Evolutionary conservation across 2,797 vertebrate genomes (phyloP), one percentile per base, ranked within the genome.

Genomic region (Varecia variegata): DNA sequence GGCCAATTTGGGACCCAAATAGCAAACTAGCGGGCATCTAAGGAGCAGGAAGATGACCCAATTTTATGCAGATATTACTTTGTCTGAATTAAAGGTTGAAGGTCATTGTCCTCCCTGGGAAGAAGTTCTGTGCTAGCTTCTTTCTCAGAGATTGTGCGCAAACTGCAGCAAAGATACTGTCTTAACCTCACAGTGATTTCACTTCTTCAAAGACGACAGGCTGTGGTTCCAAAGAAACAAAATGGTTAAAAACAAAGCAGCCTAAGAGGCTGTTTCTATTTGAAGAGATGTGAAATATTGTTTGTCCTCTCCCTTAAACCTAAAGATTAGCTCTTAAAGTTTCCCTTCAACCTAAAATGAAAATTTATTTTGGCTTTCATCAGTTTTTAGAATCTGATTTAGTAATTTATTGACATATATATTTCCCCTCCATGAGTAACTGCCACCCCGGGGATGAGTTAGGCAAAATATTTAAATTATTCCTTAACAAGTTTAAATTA

Each of bases 401-500:
- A 74, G 7, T 45, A 58, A 8, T n/a, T 65, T 65, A 65, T n/a
- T 65, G 62, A 35, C 12, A 85, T 70, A 58, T 23, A 47, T 67
- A 21, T 27, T 20, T 77, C 17, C 12, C 45, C 21, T 56, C 76
- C 23, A 79, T 27, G 13, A 56, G 35, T 56, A 38, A 40, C 38
- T 27, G 10, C 35, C 21, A 87, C 43, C 8, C 0, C 15, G 27
- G n/a, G 50, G 50, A 85, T 50, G 5, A 86, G 27, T 73, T 74
- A 47, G 67, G 58, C 43, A 86, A 96, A 82, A 76, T 77, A 96
- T 82, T 52, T 70, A 80, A 85, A 70, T 90, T 91, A 88, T 76
- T 88, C 27, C 43, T 88, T 93, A 74, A 80, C 38, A 80, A 88
- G 17, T 81, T 90, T 74, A 50, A 86, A 87, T 52, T n/a, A 82